Evolutionary conservation across 2,888 invertebrate genomes (phyloP), one percentile per base, ranked within the genome.

Genomic region (Pachymerium ferrugineum): DNA sequence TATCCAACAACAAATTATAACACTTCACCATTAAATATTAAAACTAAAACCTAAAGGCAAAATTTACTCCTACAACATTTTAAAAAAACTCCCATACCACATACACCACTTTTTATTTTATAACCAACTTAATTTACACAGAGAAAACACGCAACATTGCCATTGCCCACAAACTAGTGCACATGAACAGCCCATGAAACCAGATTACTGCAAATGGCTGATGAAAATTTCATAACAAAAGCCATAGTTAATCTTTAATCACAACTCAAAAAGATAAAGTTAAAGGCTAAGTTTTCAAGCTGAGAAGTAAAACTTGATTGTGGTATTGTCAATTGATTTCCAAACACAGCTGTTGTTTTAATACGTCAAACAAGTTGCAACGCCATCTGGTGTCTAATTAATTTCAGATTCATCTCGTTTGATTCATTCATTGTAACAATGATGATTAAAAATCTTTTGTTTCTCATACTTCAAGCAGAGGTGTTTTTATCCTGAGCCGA

Each of bases 221-320:
- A 54, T 54, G 54, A 54, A 54, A 54, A 54, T 54, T 54, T 54
- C 54, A 54, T 54, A 54, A 54, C 54, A 54, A 54, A n/a, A 54
- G 54, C 54, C 54, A 28, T 22, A 54, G 54, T 54, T 54, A 54
- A 54, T 54, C 54, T 54, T 54, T 54, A 54, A 54, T 54, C 54
- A 54, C 25, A 19, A 47, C 54, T 22, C 4, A 54, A 28, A 54
- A 25, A 54, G 47, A 28, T 28, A 22, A 12, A 54, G 54, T 54
- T 38, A 12, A 28, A 54, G 28, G 28, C 8, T 25, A 54, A 54
- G 54, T 16, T 22, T 47, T 16, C 47, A 16, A 47, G 22, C 16
- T 47, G 47, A 2, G 2, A 54, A 54, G 54, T 25, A 25, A 25
- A 16, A 28, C 54, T n/a, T n/a, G n/a, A n/a, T n/a, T n/a, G n/a